A percentile compares a stretch with the other conserved stretches of the same genome.
These are phyloP conservation scores for Clarias laeviceps DNA, from an alignment of 2,797 vertebrate species.

Conservation along the genomic window DNA sequence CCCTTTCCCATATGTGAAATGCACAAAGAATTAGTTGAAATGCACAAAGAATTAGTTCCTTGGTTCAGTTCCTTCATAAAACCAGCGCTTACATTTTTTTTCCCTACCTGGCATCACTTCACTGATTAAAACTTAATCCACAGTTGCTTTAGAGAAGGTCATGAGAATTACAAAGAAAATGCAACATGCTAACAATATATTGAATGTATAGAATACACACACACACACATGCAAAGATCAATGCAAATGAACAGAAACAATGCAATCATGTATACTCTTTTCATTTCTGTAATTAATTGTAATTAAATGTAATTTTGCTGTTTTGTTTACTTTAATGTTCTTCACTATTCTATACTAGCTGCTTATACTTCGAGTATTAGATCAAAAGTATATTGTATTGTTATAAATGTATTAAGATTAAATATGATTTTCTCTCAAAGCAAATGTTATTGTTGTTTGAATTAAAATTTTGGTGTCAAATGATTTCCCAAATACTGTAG, in stretches of 20 bases:
- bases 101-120: not conserved
- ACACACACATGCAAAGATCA: slow-evolving; percentile 66
- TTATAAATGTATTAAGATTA: too few relatives aligned
- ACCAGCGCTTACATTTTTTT: not conserved
- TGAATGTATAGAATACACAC: not conserved
- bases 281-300: not conserved
- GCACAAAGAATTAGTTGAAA: too few relatives aligned
- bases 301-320: not conserved
- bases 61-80: not conserved
- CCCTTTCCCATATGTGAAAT: not conserved
- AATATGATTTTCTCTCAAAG: not conserved
- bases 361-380: not conserved
- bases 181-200: not conserved
- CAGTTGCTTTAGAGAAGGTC: not conserved
- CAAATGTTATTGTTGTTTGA: not conserved
- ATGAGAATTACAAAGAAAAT: not conserved
- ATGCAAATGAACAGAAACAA: slow-evolving; percentile 77
- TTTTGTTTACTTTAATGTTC: not conserved
- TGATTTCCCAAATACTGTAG: not conserved
- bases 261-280: slow-evolving; percentile 7
- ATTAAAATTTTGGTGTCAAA: not conserved
- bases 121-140: not conserved
- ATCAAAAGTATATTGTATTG: not conserved
- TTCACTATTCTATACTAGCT: not conserved
- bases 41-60: too few relatives aligned